A percentile compares a stretch with the other conserved stretches of the same genome.
Evolutionary conservation across 2,113 vertebrate species (phyloP).

Genomic region (Corvus hawaiiensis): DNA sequence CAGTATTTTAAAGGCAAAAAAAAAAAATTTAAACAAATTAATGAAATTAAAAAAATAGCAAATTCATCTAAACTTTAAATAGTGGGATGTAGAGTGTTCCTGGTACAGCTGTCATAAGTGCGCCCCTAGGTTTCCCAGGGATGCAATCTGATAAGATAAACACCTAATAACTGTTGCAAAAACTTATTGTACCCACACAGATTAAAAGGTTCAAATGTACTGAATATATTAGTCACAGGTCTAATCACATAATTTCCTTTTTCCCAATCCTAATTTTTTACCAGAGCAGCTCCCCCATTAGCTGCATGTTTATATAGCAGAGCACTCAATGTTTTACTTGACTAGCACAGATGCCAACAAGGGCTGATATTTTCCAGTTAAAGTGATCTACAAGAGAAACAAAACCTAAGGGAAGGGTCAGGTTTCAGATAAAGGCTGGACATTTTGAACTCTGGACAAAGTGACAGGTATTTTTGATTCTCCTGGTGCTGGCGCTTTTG

Average conservation of each 20-base stretch:
- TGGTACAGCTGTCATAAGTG: background rate
- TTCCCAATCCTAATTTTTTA: background rate
- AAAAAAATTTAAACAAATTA: background rate
- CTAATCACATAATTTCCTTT: background rate
- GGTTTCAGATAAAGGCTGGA: constrained; percentile 87
- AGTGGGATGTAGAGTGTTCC: background rate
- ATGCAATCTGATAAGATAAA: background rate
- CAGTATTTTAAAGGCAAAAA: background rate
- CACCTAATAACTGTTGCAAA: background rate
- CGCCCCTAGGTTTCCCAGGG: background rate
- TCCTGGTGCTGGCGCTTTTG: constrained; percentile 84
- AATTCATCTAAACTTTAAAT: background rate
- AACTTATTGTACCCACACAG: background rate
- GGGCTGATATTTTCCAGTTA: constrained; percentile 60
- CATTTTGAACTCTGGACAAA: constrained; percentile 91
- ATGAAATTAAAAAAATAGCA: background rate
- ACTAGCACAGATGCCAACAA: constrained; percentile 37
- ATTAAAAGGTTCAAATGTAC: background rate
- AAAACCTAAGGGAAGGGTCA: constrained; percentile 67
- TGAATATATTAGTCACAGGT: background rate
- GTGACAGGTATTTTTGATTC: constrained; percentile 92
- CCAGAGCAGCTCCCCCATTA: background rate
- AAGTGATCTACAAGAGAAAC: constrained; percentile 17
- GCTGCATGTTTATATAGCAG: background rate
- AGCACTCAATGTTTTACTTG: background rate